Conservation (phyloP, 2,113 vertebrate genomes). For the Dasyurus viverrinus region DNA sequence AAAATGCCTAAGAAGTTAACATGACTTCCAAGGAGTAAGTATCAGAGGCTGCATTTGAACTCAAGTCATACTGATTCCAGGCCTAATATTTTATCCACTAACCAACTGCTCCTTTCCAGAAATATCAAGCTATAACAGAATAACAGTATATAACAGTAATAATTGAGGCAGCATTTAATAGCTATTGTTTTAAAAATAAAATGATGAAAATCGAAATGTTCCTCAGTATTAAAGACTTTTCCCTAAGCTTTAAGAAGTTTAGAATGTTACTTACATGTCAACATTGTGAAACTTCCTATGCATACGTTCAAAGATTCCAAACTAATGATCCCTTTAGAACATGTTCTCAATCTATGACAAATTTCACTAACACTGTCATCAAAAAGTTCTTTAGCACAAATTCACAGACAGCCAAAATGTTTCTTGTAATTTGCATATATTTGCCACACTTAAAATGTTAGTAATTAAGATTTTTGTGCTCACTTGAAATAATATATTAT, state of each 20-base stretch:
- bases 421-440: conserved; percentile 78
- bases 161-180: neutral
- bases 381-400: conserved; percentile 78
- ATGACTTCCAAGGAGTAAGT: neutral
- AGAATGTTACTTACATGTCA: conserved; percentile 68
- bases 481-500: conserved; percentile 80
- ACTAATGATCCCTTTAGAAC: conserved; percentile 68
- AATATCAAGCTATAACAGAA: neutral
- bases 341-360: conserved; percentile 70
- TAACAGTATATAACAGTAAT: too few species aligned
- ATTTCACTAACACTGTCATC: conserved; percentile 73
- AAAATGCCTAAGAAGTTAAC: neutral
- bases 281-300: conserved; percentile 75
- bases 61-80: neutral
- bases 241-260: neutral
- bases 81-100: neutral
- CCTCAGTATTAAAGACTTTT: neutral
- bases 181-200: neutral
- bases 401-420: conserved; percentile 71
- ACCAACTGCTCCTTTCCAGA: neutral
- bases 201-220: neutral
- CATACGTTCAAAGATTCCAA: conserved; percentile 74
- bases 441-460: conserved; percentile 71
- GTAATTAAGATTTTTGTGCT: conserved; percentile 67
- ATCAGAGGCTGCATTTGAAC: neutral